phyloP scores from a whole-genome alignment of 2,797 vertebrate genomes.

The Lacerta agilis region DNA sequence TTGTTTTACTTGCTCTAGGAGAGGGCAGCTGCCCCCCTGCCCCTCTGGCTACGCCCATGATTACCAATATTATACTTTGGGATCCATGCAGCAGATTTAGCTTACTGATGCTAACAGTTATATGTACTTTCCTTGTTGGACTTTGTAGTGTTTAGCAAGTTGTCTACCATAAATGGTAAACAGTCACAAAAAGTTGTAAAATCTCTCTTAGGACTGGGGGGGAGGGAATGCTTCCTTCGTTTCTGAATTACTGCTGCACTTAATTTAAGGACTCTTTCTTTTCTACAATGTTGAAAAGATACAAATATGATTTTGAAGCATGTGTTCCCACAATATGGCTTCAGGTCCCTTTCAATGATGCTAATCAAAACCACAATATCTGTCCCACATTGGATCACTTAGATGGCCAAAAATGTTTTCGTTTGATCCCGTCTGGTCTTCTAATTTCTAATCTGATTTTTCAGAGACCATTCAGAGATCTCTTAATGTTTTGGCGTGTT shows the following conservation, averaged over 20 bases:
- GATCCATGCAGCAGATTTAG: not conserved
- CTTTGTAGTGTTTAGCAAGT: not conserved
- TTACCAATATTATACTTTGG: not conserved
- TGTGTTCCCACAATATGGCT: constrained; percentile 10
- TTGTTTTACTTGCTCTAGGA: too few species aligned
- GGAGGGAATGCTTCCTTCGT: not conserved
- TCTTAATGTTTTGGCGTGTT: constrained; percentile 42
- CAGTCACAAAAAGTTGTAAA: not conserved
- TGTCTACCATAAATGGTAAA: constrained; percentile 18
- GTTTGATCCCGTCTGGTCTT: constrained; percentile 34
- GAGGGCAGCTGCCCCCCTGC: too few species aligned
- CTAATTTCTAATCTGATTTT: constrained; percentile 58
- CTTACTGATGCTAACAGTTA: not conserved
- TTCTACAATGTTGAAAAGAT: constrained; percentile 32
- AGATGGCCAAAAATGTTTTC: constrained; percentile 43
- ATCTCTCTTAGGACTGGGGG: not conserved
- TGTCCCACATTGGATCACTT: constrained; percentile 39
- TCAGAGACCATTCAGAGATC: constrained; percentile 40
- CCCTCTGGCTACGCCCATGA: too few species aligned
- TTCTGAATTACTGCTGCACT: constrained; percentile 20
- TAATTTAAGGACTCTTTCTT: constrained; percentile 34
- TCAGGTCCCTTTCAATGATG: constrained; percentile 27
- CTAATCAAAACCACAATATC: constrained; percentile 40
- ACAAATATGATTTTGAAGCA: constrained; percentile 27
- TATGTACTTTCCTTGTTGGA: not conserved